Base-by-base conservation (phyloP, 2,797 vertebrate genomes). In the Mustela erminea region DNA sequence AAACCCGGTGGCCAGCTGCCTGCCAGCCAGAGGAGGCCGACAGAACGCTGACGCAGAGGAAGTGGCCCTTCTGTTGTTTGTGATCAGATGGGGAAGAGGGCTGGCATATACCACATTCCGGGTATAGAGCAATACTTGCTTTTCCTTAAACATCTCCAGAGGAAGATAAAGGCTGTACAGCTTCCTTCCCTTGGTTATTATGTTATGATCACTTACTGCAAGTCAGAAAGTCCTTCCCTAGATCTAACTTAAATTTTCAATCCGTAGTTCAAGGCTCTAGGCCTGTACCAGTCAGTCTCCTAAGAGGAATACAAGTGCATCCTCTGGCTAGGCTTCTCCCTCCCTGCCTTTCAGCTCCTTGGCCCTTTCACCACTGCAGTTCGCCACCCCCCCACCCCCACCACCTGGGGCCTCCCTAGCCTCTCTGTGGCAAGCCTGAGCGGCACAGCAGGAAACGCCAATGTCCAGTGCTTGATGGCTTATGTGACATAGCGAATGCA, bases 161-260 rank as follows among this genome's bases (percentile, higher is more conserved):
- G 86, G 62, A 87, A 58, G 70, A 89, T 4, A 12, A 80, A 75
- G 74, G 20, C 60, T 56, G 13, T 5, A 52, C 7, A 72, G 32
- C 60, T 89, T 94, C 54, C 75, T 90, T 96, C 29, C 75, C 41
- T 86, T 17, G 11, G 29, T 38, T 9, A 77, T 46, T 12, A 64
- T 56, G 15, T 70, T 58, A 46, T 12, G 25, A 64, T 77, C 21
- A 54, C 60, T 83, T 18, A 13, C 0, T 18, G 32, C 25, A 68
- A 32, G 4, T 68, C 82, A 38, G 35, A 12, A 93, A 97, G 83
- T 91, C 70, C 38, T 96, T 91, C 58, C 43, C 21, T 85, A 92
- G 52, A 84, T 38, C 94, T 95, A 21, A n/a, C 32, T 49, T 74
- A 66, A 78, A 62, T 56, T 90, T 72, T 87, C 18, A 46, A 85